A percentile compares a stretch with the other conserved stretches of the same genome.
Evolutionary conservation across 1,140 invertebrate genomes (phyloP).

Genomic region (Bombus ignitus): DNA sequence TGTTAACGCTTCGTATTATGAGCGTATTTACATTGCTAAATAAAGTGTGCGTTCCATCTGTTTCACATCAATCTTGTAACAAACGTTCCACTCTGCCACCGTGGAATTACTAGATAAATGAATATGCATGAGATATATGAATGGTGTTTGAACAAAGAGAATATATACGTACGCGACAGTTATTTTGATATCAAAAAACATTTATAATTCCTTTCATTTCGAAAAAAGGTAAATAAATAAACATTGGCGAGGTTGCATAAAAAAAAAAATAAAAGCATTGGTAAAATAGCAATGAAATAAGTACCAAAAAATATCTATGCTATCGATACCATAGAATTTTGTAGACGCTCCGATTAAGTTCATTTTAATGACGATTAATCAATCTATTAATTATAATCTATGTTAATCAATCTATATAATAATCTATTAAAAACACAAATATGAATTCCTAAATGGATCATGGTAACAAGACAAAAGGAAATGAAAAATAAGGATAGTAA

Average conservation of each 20-base stretch:
- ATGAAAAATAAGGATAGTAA: background rate
- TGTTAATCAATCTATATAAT: no score
- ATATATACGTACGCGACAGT: background rate
- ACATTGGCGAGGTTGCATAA: background rate
- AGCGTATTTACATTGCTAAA: background rate
- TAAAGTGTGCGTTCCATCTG: slow-evolving; percentile 9
- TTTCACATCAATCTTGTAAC: slow-evolving; percentile 8
- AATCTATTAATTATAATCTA: no score
- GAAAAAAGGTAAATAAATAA: background rate
- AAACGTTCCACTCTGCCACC: background rate
- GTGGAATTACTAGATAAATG: slow-evolving; percentile 15
- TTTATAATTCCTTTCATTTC: background rate
- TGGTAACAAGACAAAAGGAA: no score
- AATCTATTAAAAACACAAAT: background rate
- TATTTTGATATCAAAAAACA: background rate
- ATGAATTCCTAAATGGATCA: background rate
- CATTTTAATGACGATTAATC: background rate
- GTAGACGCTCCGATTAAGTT: background rate
- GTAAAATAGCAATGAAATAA: background rate
- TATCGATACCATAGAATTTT: background rate
- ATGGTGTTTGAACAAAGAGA: background rate
- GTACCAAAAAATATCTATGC: background rate
- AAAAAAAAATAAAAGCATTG: background rate
- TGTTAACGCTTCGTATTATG: background rate
- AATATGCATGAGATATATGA: slow-evolving; percentile 14